Conservation (phyloP, 2,113 vertebrate genomes). For the Fregata magnificens region DNA sequence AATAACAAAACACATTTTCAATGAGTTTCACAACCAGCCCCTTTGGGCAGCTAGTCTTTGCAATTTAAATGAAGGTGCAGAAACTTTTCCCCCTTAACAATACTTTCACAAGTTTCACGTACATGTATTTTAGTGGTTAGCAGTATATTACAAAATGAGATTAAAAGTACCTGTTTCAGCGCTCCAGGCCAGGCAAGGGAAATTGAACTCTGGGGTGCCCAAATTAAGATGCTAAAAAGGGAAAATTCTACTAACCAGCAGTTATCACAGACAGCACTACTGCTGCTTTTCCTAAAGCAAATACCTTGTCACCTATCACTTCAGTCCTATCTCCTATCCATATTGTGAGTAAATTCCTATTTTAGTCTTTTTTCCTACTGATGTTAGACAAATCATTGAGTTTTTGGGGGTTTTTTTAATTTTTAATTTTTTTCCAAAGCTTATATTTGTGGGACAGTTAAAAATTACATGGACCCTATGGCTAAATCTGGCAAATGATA, state of each 20-base stretch:
- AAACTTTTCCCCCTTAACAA: conserved; percentile 19
- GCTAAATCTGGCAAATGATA: not conserved
- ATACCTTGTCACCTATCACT: not conserved
- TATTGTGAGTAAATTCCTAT: not conserved
- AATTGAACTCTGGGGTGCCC: not conserved
- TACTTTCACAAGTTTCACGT: not conserved
- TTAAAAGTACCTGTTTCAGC: conserved; percentile 1
- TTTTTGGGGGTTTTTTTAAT: not conserved
- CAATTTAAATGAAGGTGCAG: conserved; percentile 54
- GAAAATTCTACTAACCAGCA: not conserved
- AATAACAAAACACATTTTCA: conserved; percentile 53
- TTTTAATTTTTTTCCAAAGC: not conserved
- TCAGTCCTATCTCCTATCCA: not conserved
- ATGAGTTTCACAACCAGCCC: not conserved
- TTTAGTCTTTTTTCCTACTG: not conserved
- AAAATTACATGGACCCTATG: not conserved
- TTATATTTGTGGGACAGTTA: not conserved
- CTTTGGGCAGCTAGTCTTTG: conserved; percentile 38
- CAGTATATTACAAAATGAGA: conserved; percentile 5
- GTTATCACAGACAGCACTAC: not conserved
- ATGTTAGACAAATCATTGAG: not conserved
- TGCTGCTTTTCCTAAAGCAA: not conserved
- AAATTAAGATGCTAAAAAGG: conserved; percentile 6
- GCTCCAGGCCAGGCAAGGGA: not conserved
- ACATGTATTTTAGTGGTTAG: not conserved